Evolutionary conservation across 2,888 invertebrate genomes (phyloP), one percentile per base, ranked within the genome.

Genomic region (Trisateles emortualis): DNA sequence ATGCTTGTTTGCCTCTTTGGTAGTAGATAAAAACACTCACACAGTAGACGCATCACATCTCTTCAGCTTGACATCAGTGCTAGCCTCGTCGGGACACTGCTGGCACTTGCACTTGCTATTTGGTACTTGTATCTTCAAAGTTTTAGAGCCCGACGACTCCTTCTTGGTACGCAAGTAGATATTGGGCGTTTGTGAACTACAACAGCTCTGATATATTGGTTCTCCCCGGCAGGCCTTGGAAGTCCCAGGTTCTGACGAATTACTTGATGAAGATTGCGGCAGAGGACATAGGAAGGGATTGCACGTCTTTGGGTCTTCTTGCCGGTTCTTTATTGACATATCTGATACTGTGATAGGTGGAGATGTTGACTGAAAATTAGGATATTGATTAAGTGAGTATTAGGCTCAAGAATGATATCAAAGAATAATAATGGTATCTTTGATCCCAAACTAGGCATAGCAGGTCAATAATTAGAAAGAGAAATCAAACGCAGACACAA

Each of bases 281-380:
- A 33, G 4, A 33, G 33, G 33, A 43, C 30, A 35, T 14, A 50
- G 52, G 3, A 22, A 30, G n/a, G 42, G 17, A 30, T 38, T 14
- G 48, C 50, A 50, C 44, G n/a, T 44, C 9, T 41, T 55, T 16
- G 51, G 41, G 2, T 13, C 26, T 17, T 16, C 32, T 30, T 55
- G 30, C 3, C 52, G 47, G 24, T 59, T 56, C 5, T 36, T 45
- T 33, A 58, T 24, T 9, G 70, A 71, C 6, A 32, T 49, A 3
- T 71, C 71, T 16, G 73, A 70, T 14, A 67, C 48, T 41, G 61
- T 30, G 8, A 39, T 50, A 4, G 73, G 61, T 2, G 57, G 41
- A 17, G 70, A 67, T 22, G 52, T 53, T 9, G 61, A 49, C 71
- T 71, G 54, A 5, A 45, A 39, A 29, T 10, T 43, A 44, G 4